Percentiles rank a stretch among this genome's conserved stretches.
phyloP scores from a whole-genome alignment of 2,797 vertebrate species.

The Diglossa cyanea region DNA sequence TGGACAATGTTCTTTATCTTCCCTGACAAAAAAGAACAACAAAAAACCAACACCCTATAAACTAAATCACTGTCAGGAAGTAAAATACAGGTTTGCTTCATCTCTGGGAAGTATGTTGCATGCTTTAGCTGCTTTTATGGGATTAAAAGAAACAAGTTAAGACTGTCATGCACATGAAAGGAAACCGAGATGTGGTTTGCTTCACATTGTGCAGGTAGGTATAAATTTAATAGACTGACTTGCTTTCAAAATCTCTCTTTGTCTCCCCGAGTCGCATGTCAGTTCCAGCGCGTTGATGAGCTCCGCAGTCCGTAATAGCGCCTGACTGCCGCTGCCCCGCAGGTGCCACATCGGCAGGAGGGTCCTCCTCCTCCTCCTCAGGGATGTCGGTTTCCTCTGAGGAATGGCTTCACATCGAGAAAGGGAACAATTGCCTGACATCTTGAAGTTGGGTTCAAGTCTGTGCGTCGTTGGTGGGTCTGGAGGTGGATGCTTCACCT shows the following conservation, averaged over 20 bases:
- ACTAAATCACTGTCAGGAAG: constrained; percentile 54
- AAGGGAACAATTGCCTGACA: not conserved
- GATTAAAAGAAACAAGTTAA: constrained; percentile 69
- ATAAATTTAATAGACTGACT: constrained; percentile 61
- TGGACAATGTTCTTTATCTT: constrained; percentile 32
- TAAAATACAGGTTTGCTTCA: constrained; percentile 43
- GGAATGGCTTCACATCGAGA: not conserved
- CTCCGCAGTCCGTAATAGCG: constrained; percentile 4
- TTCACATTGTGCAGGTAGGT: constrained; percentile 65
- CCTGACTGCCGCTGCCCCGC: constrained; percentile 14
- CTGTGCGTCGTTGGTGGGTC: accelerated
- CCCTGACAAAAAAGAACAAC: not conserved
- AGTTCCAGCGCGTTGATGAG: constrained; percentile 24
- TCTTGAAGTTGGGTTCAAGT: not conserved
- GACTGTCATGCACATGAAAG: constrained; percentile 61
- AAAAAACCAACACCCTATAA: not conserved
- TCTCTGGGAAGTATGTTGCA: constrained; percentile 39
- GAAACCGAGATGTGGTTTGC: constrained; percentile 53
- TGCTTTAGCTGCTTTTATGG: constrained; percentile 61
- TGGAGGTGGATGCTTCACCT: accelerated
- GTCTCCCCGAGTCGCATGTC: constrained; percentile 34
- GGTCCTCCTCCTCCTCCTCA: not conserved
- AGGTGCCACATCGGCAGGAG: not conserved
- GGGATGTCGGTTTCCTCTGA: not conserved
- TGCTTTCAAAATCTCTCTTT: constrained; percentile 38